Evolutionary conservation across 2,113 vertebrate species (phyloP), one percentile per base, ranked within the genome.

Genomic region (Sisor rabdophorus): DNA sequence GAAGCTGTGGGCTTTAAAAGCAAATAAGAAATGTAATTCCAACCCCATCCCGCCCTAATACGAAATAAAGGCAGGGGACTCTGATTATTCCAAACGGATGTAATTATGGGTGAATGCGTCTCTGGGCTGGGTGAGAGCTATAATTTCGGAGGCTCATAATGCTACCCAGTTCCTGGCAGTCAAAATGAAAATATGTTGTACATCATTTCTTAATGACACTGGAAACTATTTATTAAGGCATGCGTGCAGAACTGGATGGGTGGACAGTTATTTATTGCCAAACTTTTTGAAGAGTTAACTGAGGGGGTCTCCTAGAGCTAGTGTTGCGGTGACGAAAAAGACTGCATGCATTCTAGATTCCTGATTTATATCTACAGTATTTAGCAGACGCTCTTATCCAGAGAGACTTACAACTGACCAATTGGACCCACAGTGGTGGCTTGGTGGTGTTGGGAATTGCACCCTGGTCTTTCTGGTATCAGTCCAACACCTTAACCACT

Each of bases 11-110:
- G 64, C 40, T 26, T 55, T 44, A 44, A 71, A 53, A 75, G 60
- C 65, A 72, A 55, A 76, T 80, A 75, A 73, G 75, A 75, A 80
- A 76, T 24, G 53, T 75, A 74, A 77, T 56, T 74, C 64, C 59
- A 10, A 0, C n/a, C 32, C 6, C 32, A n/a, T n/a, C 32, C 32
- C 32, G 32, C 32, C 32, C 32, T 6, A 36, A 11, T 65, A 26
- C 54, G 60, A 52, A 74, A 69, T 69, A 69, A 74, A 36, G 52
- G 28, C 58, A 36, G 54, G 56, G 13, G 44, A 22, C 60, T 63
- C 13, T 65, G 65, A 67, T 75, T 54, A 54, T 71, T 54, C 11
- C 24, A 65, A 71, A 77, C 4, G 9, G 68, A 36, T 6, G 71
- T 76, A 68, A 79, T 82, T 79, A 79, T 47, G 63, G 71, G 60